Percentiles rank a stretch among this genome's conserved stretches.
Evolutionary conservation across 2,113 vertebrate genomes (phyloP).

Genomic region (Paratilapia polleni): DNA sequence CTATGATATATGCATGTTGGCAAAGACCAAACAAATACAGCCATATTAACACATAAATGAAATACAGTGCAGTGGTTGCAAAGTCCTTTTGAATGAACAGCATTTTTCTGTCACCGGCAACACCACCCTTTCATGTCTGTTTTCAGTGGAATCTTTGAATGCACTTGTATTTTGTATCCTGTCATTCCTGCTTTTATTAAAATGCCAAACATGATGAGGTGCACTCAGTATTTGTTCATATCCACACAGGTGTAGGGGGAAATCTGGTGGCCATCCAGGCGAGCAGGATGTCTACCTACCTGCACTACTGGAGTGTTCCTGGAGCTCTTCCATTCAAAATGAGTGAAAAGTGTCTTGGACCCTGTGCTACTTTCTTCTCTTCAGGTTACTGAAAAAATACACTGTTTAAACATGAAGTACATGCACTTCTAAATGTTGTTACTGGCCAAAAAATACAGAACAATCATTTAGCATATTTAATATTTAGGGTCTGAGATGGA

Average conservation of each 20-base stretch:
- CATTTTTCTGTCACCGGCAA: not conserved
- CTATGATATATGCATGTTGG: not conserved
- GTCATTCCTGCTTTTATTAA: not conserved
- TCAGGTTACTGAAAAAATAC: slow-evolving; percentile 78
- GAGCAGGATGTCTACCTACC: slow-evolving; percentile 93
- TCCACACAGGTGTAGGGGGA: slow-evolving; percentile 85
- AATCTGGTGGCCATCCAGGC: slow-evolving; percentile 95
- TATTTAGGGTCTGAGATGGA: not conserved
- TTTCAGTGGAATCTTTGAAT: not conserved
- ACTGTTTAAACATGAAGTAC: not conserved
- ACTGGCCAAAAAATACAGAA: not conserved
- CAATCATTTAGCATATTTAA: not conserved
- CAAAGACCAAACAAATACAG: not conserved
- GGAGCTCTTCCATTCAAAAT: slow-evolving; percentile 86
- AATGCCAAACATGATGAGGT: not conserved
- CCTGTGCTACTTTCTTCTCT: slow-evolving; percentile 85
- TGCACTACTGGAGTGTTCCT: slow-evolving; percentile 89
- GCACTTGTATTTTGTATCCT: not conserved
- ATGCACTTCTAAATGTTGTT: not conserved
- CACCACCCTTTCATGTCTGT: not conserved
- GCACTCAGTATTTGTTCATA: not conserved
- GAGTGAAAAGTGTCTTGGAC: slow-evolving; percentile 85
- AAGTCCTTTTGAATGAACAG: not conserved
- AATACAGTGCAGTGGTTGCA: not conserved
- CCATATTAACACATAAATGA: not conserved